Evolutionary conservation across 2,113 vertebrate species (phyloP).

Genomic region (Puffinus mauretanicus): DNA sequence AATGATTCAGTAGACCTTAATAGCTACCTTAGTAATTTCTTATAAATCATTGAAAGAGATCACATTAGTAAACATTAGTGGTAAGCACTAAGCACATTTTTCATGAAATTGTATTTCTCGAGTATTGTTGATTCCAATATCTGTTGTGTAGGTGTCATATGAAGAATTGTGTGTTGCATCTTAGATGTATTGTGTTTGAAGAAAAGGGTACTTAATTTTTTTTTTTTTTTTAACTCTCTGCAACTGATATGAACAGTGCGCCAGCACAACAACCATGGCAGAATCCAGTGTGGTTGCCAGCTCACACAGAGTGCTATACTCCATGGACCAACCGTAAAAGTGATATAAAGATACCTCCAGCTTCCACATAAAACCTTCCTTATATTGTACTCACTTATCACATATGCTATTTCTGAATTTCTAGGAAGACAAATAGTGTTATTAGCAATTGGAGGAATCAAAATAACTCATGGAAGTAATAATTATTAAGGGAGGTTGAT

Average conservation of each 20-base stretch:
- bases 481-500: neutral
- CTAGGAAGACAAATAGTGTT: neutral
- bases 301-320: neutral
- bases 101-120: neutral
- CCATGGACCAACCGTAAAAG: neutral
- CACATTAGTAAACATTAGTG: conserved; percentile 43
- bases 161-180: neutral
- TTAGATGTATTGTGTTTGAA: neutral
- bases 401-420: neutral
- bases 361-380: neutral
- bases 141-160: neutral
- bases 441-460: neutral
- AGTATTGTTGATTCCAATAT: neutral
- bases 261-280: neutral
- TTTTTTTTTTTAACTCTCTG: fast-evolving
- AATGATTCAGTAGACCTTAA: conserved; percentile 73
- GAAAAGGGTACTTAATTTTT: neutral
- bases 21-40: conserved; percentile 68
- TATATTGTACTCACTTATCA: neutral
- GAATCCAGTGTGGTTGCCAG: neutral
- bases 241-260: neutral
- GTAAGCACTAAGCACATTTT: conserved; percentile 11
- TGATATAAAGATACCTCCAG: neutral
- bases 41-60: conserved; percentile 65
- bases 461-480: neutral